Evolutionary conservation across 1,140 invertebrate genomes (phyloP).

Genomic region (Lepidostoma basale): DNA sequence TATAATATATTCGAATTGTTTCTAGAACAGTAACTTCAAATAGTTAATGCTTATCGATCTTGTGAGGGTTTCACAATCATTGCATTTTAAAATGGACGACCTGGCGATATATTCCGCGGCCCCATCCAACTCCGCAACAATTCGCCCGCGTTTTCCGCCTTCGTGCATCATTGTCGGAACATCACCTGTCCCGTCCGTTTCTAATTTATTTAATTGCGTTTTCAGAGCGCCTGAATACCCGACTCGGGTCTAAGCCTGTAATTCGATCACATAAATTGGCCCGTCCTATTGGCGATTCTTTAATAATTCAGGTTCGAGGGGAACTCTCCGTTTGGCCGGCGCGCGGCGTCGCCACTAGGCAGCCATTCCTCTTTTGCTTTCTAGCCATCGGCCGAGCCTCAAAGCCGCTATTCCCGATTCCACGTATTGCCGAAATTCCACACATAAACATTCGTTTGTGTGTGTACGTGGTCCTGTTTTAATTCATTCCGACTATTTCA

Average conservation of each 20-base stretch:
- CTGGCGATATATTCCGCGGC: too few species aligned
- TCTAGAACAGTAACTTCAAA: too few species aligned
- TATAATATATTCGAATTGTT: too few species aligned
- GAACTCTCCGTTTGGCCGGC: background rate
- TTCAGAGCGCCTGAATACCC: background rate
- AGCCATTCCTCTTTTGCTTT: background rate
- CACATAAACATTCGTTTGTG: background rate
- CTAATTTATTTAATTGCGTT: background rate
- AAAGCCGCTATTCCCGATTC: constrained; percentile 4
- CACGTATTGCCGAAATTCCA: background rate
- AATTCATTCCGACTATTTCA: background rate
- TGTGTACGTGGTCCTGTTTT: constrained; percentile 1
- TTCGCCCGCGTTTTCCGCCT: background rate
- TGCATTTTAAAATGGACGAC: too few species aligned
- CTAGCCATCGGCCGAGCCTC: background rate
- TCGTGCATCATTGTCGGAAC: background rate
- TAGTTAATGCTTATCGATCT: too few species aligned
- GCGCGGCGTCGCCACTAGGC: background rate
- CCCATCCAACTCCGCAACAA: too few species aligned
- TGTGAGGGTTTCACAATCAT: too few species aligned
- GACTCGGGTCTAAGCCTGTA: background rate
- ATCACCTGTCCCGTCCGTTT: constrained; percentile 9
- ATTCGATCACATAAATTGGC: constrained; percentile 14
- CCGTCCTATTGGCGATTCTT: background rate
- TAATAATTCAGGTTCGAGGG: background rate